Evolutionary conservation across 2,888 invertebrate genomes (phyloP).

Genomic region (Pterostichus niger): DNA sequence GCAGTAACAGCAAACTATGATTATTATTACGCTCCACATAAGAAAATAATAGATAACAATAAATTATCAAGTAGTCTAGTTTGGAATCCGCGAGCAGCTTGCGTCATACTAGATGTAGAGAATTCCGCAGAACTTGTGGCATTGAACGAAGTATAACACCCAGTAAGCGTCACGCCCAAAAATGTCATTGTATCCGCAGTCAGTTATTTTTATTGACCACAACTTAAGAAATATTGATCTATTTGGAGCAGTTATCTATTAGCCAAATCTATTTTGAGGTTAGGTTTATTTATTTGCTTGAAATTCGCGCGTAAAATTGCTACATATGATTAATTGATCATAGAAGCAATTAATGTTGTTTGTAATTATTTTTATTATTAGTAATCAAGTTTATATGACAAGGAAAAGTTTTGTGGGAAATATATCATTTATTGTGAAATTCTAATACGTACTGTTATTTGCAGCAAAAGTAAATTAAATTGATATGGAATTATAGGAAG

Average conservation of each 20-base stretch:
- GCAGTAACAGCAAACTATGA: neutral
- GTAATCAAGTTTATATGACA: neutral
- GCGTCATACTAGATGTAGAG: conserved; percentile 6
- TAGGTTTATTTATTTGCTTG: neutral
- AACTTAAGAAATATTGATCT: neutral
- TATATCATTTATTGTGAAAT: too few species aligned
- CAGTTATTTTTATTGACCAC: conserved; percentile 4
- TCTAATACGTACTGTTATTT: too few species aligned
- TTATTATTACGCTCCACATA: conserved; percentile 1
- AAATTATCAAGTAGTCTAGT: neutral
- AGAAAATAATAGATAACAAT: neutral
- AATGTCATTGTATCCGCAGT: conserved; percentile 33
- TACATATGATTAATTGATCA: conserved; percentile 3
- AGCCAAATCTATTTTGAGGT: neutral
- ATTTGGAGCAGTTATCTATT: neutral
- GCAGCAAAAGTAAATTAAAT: too few species aligned
- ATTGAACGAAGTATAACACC: conserved; percentile 39
- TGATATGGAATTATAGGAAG: too few species aligned
- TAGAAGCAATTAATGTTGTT: neutral
- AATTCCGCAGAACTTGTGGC: conserved; percentile 30
- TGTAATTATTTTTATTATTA: conserved; percentile 1
- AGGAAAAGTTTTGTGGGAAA: neutral
- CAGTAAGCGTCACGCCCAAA: conserved; percentile 24
- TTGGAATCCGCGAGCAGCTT: neutral
- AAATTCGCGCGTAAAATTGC: neutral